These are phyloP conservation scores for Pao palembangensis DNA, from an alignment of 2,113 vertebrate genomes.

Conservation along the genomic window DNA sequence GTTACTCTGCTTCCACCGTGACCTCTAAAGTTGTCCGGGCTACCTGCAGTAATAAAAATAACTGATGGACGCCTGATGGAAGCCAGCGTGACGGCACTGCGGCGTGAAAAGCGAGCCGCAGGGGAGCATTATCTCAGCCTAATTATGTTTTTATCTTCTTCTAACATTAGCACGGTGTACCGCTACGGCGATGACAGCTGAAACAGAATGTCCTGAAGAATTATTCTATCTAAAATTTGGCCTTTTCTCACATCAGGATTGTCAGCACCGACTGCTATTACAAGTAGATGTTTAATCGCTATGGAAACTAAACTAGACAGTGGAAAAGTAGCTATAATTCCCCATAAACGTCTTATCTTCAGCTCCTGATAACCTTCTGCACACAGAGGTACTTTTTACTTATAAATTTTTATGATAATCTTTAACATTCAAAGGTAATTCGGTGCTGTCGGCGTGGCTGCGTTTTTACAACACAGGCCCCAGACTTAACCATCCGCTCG, in stretches of 20 bases:
- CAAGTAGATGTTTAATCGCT: slow-evolving; percentile 36
- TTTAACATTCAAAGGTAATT: slow-evolving; percentile 14
- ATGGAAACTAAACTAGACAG: slow-evolving; percentile 41
- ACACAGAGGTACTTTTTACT: slow-evolving; percentile 9
- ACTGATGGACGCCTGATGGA: slow-evolving; percentile 60
- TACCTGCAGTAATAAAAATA: slow-evolving; percentile 60
- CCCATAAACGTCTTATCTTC: slow-evolving; percentile 16
- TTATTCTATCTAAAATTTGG: slow-evolving; percentile 23
- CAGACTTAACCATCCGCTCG: slow-evolving; percentile 4
- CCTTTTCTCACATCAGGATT: slow-evolving; percentile 23
- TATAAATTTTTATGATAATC: slow-evolving; percentile 28
- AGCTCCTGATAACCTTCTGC: slow-evolving; percentile 35
- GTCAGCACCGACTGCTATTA: slow-evolving; percentile 21
- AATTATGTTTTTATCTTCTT: slow-evolving; percentile 16
- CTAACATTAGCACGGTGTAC: slow-evolving; percentile 29
- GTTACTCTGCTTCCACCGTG: slow-evolving; percentile 47
- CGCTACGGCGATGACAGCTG: slow-evolving; percentile 32
- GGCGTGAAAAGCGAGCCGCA: slow-evolving; percentile 26
- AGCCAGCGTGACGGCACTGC: slow-evolving; percentile 44
- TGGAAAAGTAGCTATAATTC: slow-evolving; percentile 25
- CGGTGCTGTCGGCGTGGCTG: neutral
- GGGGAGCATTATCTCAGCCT: slow-evolving; percentile 52
- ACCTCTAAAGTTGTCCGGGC: slow-evolving; percentile 50
- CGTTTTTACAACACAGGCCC: slow-evolving; percentile 7
- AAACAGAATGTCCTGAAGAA: slow-evolving; percentile 34